These are phyloP conservation scores for Dioctria linearis DNA, from an alignment of 2,888 invertebrate species.

Conservation along the genomic window DNA sequence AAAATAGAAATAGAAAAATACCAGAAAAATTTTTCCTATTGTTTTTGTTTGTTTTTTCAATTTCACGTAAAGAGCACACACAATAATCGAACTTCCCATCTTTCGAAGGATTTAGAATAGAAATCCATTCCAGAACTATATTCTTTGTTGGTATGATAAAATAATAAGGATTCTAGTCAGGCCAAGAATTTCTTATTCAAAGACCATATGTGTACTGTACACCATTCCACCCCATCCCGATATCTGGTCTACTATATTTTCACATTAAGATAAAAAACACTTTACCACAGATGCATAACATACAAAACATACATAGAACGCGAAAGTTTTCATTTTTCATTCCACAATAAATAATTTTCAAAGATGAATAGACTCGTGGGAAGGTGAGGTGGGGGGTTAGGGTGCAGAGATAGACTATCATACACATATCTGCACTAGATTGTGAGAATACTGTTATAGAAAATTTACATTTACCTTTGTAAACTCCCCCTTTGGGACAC, in stretches of 20 bases:
- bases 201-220: neutral
- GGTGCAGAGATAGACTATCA: neutral
- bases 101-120: neutral
- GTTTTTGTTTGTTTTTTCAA: neutral
- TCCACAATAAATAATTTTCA: constrained; percentile 26
- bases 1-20: constrained; percentile 11
- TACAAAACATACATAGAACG: constrained; percentile 5
- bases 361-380: neutral
- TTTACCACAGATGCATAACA: constrained; percentile 9
- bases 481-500: neutral
- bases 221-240: too few species aligned
- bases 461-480: constrained; percentile 30
- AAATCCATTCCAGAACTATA: neutral
- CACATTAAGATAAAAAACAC: neutral
- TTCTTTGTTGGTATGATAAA: constrained; percentile 16
- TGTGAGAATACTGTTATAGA: neutral
- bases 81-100: constrained; percentile 47
- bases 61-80: neutral
- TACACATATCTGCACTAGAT: too few species aligned
- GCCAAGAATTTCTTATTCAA: neutral
- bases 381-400: neutral
- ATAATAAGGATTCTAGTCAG: neutral
- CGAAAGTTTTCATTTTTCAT: constrained; percentile 27
- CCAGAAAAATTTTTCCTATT: neutral
- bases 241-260: neutral